These are phyloP conservation scores for Lasioglossum calceatum DNA, from an alignment of 2,888 invertebrate species.

Conservation along the genomic window DNA sequence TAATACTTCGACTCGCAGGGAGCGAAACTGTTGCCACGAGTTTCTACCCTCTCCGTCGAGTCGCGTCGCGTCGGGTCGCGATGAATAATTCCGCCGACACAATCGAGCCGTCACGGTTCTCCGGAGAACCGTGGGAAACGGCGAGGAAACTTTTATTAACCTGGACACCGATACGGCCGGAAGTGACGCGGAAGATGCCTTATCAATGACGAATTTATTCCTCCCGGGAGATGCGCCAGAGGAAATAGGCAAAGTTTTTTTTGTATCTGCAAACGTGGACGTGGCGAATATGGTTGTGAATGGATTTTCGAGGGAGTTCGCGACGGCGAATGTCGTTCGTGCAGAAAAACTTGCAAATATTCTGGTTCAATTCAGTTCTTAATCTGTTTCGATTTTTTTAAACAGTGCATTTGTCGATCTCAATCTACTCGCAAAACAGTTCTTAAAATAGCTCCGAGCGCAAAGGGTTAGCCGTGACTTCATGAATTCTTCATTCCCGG, in stretches of 20 bases:
- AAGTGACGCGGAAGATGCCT: not conserved
- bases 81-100: not conserved
- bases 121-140: not conserved
- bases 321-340: not conserved
- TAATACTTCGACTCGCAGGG: slow-evolving; percentile 13
- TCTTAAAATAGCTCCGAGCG: too few relatives aligned
- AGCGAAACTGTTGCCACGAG: not conserved
- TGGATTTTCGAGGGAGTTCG: not conserved
- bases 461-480: too few relatives aligned
- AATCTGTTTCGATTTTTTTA: too few relatives aligned
- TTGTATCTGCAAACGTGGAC: not conserved
- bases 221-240: not conserved
- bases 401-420: too few relatives aligned
- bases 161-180: not conserved
- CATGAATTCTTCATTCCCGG: too few relatives aligned
- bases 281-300: not conserved
- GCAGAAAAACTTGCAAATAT: too few relatives aligned
- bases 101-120: not conserved
- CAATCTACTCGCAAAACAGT: too few relatives aligned
- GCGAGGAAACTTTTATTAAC: slow-evolving; percentile 1
- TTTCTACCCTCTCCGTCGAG: not conserved
- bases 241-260: not conserved
- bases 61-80: not conserved
- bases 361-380: too few relatives aligned
- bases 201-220: not conserved